Evolutionary conservation across 1,140 invertebrate species (phyloP).

Genomic region (Harpegnathos saltator): DNA sequence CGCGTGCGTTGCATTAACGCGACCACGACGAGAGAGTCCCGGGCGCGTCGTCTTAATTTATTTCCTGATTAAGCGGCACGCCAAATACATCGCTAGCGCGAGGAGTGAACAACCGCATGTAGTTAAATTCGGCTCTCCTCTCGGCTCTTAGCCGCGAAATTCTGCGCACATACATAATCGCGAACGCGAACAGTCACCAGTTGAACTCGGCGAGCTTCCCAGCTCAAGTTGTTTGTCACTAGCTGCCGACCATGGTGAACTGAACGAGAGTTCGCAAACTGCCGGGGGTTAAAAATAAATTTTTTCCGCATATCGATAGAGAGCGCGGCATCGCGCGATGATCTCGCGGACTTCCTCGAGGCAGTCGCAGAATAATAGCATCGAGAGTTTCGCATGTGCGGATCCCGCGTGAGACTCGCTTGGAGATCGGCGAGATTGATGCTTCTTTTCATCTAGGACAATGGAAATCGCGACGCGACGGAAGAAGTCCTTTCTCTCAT

Average conservation of each 20-base stretch:
- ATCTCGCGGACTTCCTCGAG: slow-evolving; percentile 15
- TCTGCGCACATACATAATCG: background rate
- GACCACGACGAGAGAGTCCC: background rate
- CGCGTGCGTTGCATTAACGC: background rate
- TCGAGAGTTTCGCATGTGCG: background rate
- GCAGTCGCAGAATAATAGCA: background rate
- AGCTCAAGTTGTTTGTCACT: slow-evolving; percentile 10
- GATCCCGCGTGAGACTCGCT: background rate
- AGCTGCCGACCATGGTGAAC: background rate
- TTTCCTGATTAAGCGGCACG: slow-evolving; percentile 21
- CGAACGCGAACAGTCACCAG: background rate
- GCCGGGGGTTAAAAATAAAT: background rate
- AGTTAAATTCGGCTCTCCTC: slow-evolving; percentile 12
- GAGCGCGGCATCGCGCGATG: background rate
- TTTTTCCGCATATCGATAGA: slow-evolving; percentile 1
- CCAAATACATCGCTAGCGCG: slow-evolving; percentile 5
- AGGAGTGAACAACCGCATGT: background rate
- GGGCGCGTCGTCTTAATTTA: background rate
- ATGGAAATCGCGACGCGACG: slow-evolving; percentile 23
- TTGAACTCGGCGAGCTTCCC: slow-evolving; percentile 44
- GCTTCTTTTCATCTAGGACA: slow-evolving; percentile 20
- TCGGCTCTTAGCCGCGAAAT: slow-evolving; percentile 8
- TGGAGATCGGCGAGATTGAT: background rate
- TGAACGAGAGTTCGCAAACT: background rate
- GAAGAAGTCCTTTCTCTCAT: slow-evolving; percentile 14